These are phyloP conservation scores for Erebia epiphron DNA, from an alignment of 2,888 invertebrate species.

Conservation along the genomic window DNA sequence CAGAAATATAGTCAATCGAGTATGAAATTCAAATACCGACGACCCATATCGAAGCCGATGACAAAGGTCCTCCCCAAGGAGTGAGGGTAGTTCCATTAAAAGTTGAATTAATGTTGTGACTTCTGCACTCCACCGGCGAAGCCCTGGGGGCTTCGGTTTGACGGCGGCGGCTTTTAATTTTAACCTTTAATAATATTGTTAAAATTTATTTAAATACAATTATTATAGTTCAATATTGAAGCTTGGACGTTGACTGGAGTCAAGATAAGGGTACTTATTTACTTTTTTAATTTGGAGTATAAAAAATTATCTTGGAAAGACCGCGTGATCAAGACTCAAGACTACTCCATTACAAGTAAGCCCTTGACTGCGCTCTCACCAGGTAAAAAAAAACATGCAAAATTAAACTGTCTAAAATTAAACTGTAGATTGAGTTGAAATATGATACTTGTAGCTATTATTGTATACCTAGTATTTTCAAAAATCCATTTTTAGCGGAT, in stretches of 20 bases:
- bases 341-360: neutral
- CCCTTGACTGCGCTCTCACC: neutral
- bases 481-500: too few species aligned
- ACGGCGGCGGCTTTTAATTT: constrained; percentile 26
- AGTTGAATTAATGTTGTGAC: constrained; percentile 63
- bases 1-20: constrained; percentile 36
- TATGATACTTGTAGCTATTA: too few species aligned
- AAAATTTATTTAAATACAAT: neutral
- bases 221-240: too few species aligned
- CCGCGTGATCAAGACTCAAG: too few species aligned
- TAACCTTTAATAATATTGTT: neutral
- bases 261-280: too few species aligned
- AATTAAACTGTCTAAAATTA: too few species aligned
- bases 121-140: constrained; percentile 29
- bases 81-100: constrained; percentile 62
- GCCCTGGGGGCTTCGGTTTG: constrained; percentile 18
- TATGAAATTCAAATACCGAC: constrained; percentile 62
- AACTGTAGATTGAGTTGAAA: too few species aligned
- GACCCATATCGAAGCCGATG: constrained; percentile 59
- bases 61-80: constrained; percentile 59
- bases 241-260: neutral
- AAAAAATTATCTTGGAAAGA: too few species aligned
- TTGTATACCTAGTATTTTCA: too few species aligned
- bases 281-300: too few species aligned
- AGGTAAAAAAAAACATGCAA: neutral